Evolutionary conservation across 2,797 vertebrate species (phyloP).

Genomic region (Spinus pinus): DNA sequence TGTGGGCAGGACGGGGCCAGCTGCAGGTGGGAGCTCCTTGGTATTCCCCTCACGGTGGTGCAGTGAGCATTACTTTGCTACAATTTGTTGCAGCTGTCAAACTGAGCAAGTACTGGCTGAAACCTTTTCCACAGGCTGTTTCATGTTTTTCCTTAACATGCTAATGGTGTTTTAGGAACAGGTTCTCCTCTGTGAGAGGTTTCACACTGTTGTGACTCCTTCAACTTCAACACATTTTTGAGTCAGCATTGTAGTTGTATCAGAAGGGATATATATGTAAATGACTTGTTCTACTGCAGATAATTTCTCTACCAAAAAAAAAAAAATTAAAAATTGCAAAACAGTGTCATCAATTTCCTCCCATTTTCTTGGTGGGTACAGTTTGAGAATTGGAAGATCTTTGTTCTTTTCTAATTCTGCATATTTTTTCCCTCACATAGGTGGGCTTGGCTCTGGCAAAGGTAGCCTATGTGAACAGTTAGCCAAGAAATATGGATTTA

Average conservation of each 20-base stretch:
- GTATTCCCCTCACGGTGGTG: neutral
- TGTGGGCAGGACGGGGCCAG: accelerated
- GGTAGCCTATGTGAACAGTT: constrained; percentile 85
- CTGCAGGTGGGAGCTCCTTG: neutral
- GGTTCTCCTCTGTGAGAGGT: neutral
- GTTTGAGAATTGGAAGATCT: neutral
- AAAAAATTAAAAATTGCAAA: neutral
- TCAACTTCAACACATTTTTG: neutral
- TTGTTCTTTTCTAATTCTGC: constrained; percentile 2
- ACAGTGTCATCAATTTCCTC: neutral
- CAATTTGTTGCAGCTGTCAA: neutral
- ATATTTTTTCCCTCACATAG: constrained; percentile 60
- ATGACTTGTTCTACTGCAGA: neutral
- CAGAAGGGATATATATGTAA: neutral
- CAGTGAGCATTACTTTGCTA: neutral
- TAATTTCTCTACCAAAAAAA: neutral
- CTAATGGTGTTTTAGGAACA: neutral
- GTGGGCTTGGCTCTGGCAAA: constrained; percentile 92
- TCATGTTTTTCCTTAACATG: neutral
- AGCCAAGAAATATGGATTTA: constrained; percentile 85
- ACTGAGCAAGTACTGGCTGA: neutral
- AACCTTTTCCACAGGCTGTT: neutral
- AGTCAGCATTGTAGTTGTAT: neutral
- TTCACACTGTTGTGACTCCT: neutral
- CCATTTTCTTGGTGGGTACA: neutral